phyloP scores from a whole-genome alignment of 2,797 vertebrate genomes.

The Austrolebias charrua region DNA sequence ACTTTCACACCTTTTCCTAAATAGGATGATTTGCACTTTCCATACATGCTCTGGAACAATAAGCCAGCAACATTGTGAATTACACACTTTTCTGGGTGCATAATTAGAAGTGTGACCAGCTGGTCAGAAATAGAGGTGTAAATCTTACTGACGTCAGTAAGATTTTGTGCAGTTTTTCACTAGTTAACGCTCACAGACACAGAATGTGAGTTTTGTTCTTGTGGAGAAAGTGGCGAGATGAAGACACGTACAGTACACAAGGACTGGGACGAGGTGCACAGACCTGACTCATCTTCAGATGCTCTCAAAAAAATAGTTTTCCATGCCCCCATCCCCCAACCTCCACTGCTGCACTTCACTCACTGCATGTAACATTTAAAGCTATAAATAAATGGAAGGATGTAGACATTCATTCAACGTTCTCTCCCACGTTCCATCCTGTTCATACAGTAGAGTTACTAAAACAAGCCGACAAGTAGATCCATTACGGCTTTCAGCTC shows the following conservation, averaged over 20 bases:
- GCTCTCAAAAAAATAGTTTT: slow-evolving; percentile 34
- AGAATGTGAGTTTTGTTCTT: slow-evolving; percentile 46
- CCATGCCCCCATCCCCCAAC: neutral
- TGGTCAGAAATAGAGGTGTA: slow-evolving; percentile 51
- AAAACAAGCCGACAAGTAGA: slow-evolving; percentile 36
- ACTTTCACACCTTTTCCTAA: slow-evolving; percentile 4
- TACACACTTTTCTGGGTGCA: slow-evolving; percentile 4
- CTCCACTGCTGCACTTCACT: neutral
- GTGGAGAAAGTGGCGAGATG: slow-evolving; percentile 22
- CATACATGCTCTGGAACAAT: neutral
- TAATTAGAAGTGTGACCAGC: neutral
- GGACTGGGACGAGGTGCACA: slow-evolving; percentile 30
- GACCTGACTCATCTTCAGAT: slow-evolving; percentile 55
- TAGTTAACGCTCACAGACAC: slow-evolving; percentile 28
- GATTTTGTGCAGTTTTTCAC: neutral
- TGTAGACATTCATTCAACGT: slow-evolving; percentile 28
- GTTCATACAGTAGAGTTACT: slow-evolving; percentile 35
- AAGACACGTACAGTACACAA: slow-evolving; percentile 42
- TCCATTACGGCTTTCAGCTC: slow-evolving; percentile 47
- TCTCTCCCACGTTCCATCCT: neutral
- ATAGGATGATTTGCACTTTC: neutral
- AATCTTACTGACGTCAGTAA: slow-evolving; percentile 53
- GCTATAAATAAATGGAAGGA: slow-evolving; percentile 32
- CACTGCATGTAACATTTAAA: slow-evolving; percentile 17
- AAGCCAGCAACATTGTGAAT: slow-evolving; percentile 4